Conservation (phyloP, 2,113 vertebrate species). For the Dromiciops gliroides region DNA sequence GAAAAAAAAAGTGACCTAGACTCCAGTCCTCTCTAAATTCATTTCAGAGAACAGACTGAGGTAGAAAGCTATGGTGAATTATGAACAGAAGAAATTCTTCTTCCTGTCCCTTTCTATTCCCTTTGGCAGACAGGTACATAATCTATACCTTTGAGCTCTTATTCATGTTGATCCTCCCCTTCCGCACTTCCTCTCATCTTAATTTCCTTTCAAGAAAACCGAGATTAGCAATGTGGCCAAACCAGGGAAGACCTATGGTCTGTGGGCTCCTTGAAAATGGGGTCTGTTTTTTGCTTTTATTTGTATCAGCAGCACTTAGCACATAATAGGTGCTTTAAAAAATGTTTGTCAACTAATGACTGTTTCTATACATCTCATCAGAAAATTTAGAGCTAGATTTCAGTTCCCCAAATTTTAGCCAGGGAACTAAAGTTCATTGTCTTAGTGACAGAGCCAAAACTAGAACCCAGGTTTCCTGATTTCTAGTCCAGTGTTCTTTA, state of each 20-base stretch:
- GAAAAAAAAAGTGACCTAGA: slow-evolving; percentile 63
- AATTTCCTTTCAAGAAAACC: not conserved
- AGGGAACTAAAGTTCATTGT: not conserved
- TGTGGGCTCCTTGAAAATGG: not conserved
- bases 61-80: not conserved
- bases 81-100: not conserved
- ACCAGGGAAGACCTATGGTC: not conserved
- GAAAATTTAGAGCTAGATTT: not conserved
- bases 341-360: not conserved
- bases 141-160: not conserved
- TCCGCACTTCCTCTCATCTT: not conserved
- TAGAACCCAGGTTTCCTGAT: not conserved
- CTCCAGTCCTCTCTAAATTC: slow-evolving; percentile 37
- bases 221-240: not conserved
- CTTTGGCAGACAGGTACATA: not conserved
- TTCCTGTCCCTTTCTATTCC: not conserved
- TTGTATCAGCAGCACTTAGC: not conserved
- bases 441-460: not conserved
- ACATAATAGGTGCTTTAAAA: not conserved
- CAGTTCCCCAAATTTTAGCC: not conserved
- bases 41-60: not conserved
- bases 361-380: not conserved
- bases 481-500: not conserved
- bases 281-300: not conserved
- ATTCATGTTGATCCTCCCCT: not conserved